Conservation (phyloP, 2,113 vertebrate genomes). For the Vulpes vulpes region DNA sequence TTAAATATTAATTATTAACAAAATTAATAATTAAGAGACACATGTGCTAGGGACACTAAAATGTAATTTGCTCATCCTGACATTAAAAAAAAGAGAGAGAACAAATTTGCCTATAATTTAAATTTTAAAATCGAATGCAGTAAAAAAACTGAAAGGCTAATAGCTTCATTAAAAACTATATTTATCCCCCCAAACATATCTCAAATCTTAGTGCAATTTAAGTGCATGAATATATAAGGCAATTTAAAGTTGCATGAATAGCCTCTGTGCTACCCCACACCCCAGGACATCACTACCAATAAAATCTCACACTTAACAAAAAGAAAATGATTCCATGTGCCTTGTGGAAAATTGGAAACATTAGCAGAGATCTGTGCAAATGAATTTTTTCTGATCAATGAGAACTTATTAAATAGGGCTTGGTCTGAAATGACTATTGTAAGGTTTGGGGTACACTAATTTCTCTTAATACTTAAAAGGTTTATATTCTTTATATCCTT, state of each 20-base stretch:
- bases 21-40: neutral
- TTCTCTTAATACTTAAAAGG: conserved; percentile 69
- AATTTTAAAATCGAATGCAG: conserved; percentile 19
- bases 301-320: conserved; percentile 68
- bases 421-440: conserved; percentile 43
- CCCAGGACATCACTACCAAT: conserved; percentile 34
- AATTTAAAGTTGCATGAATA: conserved; percentile 52
- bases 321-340: conserved; percentile 57
- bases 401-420: conserved; percentile 58
- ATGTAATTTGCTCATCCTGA: neutral
- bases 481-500: neutral
- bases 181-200: conserved; percentile 41
- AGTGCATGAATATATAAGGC: neutral
- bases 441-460: conserved; percentile 39
- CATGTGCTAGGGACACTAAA: neutral
- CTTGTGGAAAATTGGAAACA: conserved; percentile 56
- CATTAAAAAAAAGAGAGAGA: conserved; percentile 7
- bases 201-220: conserved; percentile 66
- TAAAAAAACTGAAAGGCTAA: conserved; percentile 27
- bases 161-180: conserved; percentile 33
- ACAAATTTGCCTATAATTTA: conserved; percentile 47
- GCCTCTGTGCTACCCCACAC: neutral
- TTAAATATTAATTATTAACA: neutral
- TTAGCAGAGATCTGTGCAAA: conserved; percentile 67
- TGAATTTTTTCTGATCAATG: conserved; percentile 58